Conservation (phyloP, 2,888 invertebrate genomes). For the Anticlea derivata region DNA sequence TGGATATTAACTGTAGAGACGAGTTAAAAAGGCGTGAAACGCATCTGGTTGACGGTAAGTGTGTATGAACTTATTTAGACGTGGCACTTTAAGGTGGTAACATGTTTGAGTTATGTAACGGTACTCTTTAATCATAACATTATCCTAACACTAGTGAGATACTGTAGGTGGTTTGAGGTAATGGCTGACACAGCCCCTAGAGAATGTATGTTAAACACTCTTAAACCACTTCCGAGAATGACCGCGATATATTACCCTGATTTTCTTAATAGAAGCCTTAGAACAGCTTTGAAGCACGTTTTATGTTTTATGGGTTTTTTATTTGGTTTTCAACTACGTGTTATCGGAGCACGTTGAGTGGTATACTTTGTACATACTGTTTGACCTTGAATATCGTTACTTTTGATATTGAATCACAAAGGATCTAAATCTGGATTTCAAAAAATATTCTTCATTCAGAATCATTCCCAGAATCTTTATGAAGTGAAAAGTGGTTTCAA, state of each 20-base stretch:
- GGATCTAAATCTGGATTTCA: no score
- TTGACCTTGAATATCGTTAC: constrained; percentile 11
- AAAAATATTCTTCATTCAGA: no score
- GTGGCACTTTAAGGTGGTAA: constrained; percentile 34
- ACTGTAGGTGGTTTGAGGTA: constrained; percentile 29
- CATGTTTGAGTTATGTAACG: constrained; percentile 42
- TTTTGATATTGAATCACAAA: background rate
- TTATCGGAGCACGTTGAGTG: constrained; percentile 21
- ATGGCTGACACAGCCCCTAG: constrained; percentile 43
- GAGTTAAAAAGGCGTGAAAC: constrained; percentile 48
- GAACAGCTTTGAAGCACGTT: constrained; percentile 23
- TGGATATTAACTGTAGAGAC: constrained; percentile 25
- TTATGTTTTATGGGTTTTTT: constrained; percentile 24
- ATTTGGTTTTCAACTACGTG: constrained; percentile 17
- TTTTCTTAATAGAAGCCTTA: constrained; percentile 32
- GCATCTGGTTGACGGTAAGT: constrained; percentile 51
- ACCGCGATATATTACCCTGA: constrained; percentile 29
- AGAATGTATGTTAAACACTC: constrained; percentile 66
- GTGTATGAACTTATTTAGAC: constrained; percentile 32
- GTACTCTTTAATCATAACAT: constrained; percentile 59
- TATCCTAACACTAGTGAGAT: constrained; percentile 49
- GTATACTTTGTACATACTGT: background rate
- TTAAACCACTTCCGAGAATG: constrained; percentile 57
- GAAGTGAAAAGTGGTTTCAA: no score
- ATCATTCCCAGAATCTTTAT: no score